Evolutionary conservation across 2,888 invertebrate genomes (phyloP).

Genomic region (Sipha maydis): DNA sequence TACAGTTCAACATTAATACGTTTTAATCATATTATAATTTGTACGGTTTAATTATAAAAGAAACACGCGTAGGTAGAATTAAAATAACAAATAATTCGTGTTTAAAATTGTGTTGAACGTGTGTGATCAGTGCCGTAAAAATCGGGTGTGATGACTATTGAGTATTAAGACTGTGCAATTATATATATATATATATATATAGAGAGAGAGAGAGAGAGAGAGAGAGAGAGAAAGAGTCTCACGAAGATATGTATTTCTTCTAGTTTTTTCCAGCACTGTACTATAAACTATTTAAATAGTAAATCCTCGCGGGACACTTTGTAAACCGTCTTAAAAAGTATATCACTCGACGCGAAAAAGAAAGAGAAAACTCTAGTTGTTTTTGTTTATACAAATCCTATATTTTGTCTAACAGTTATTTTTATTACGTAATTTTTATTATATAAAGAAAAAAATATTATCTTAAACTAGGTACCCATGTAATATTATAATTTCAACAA

Average conservation of each 20-base stretch:
- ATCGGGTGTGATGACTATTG: too few relatives aligned
- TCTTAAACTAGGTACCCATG: too few relatives aligned
- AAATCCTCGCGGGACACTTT: neutral
- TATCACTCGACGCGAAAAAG: too few relatives aligned
- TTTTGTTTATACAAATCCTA: too few relatives aligned
- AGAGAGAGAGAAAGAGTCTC: neutral
- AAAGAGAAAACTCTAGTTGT: too few relatives aligned
- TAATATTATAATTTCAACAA: too few relatives aligned
- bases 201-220: neutral
- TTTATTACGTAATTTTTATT: too few relatives aligned
- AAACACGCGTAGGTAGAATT: neutral
- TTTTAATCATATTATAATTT: neutral
- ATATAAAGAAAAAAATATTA: too few relatives aligned
- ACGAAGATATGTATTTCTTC: neutral
- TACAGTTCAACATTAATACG: slow-evolving; percentile 22
- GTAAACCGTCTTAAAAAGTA: neutral
- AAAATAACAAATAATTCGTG: slow-evolving; percentile 3
- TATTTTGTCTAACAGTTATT: too few relatives aligned
- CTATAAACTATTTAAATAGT: neutral
- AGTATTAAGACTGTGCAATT: neutral
- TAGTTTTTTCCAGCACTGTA: too few relatives aligned
- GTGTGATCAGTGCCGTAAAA: too few relatives aligned
- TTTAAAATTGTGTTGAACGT: neutral
- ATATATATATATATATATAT: too few relatives aligned
- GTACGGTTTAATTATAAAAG: slow-evolving; percentile 12